Evolutionary conservation across 2,888 invertebrate genomes (phyloP), one percentile per base, ranked within the genome.

Genomic region (Ypsolopha sequella): DNA sequence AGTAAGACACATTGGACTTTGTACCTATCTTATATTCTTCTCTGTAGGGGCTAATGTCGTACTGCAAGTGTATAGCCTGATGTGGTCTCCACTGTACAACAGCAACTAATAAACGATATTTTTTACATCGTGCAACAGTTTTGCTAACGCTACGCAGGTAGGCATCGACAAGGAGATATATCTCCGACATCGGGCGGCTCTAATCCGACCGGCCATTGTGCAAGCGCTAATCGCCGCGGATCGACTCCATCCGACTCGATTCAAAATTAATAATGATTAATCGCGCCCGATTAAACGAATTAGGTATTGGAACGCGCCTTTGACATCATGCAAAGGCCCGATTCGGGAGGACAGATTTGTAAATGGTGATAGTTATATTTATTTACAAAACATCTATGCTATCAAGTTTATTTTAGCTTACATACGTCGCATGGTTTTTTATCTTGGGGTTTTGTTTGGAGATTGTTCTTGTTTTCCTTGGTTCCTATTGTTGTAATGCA

Each of bases 181-280:
- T 84, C 77, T 77, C 73, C 68, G 63, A 65, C 73, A 75, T 72
- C 67, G 69, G 58, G 62, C 70, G 68, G 45, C 45, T 43, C 47
- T 84, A 82, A 84, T 85, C 84, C 82, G 79, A 14, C 62, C 68
- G 70, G 63, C 64, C 76, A 84, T 85, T 85, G 84, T 86, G 84
- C 82, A 82, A 85, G 74, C 69, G 80, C 76, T 85, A 85, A 85
- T 86, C 85, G 82, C 66, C 69, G 69, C 76, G 70, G 80, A 82
- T 81, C 81, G 80, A 63, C 74, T 63, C 41, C 8, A 50, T 11
- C 50, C 52, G 51, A 51, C 47, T 50, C 69, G 72, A 73, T 73
- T 73, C 68, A 67, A 79, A 80, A 82, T 82, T 86, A 85, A 86
- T 84, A 84, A 80, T 82, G 81, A 86, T 86, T 84, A 84, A 86